Percentiles rank a stretch among this genome's conserved stretches.
These are phyloP conservation scores for Flexamia atlantica DNA, from an alignment of 2,888 invertebrate species.

Conservation along the genomic window DNA sequence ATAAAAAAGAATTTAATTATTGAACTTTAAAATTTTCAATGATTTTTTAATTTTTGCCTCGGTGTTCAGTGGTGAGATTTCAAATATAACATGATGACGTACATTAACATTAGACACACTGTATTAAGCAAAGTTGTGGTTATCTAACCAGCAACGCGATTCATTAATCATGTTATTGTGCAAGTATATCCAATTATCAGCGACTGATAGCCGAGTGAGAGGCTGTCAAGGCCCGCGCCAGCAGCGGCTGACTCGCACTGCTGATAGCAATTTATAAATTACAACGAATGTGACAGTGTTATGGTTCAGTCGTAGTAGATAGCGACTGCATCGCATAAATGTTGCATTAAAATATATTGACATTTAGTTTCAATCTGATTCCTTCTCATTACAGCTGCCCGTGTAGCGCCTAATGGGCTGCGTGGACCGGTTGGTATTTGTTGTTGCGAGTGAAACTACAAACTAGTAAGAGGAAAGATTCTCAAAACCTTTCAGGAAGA, in stretches of 20 bases:
- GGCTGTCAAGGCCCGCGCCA: constrained; percentile 13
- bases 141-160: constrained; percentile 2
- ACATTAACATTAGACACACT: not conserved
- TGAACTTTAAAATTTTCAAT: no score
- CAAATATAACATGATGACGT: no score
- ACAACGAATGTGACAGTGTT: constrained; percentile 18
- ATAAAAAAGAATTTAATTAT: no score
- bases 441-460: no score
- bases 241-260: not conserved
- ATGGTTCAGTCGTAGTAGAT: constrained; percentile 6
- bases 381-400: constrained; percentile 13
- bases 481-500: no score
- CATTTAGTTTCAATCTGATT: constrained; percentile 38
- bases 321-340: not conserved
- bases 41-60: no score
- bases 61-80: no score
- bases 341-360: constrained; percentile 23
- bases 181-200: constrained; percentile 36
- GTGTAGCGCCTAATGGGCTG: not conserved
- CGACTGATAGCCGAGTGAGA: not conserved
- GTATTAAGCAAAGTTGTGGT: constrained; percentile 16
- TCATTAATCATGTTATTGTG: constrained; percentile 40
- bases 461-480: no score
- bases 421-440: not conserved
- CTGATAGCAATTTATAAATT: constrained; percentile 33